Conservation (phyloP, 2,113 vertebrate species). For the Oophaga pumilio region DNA sequence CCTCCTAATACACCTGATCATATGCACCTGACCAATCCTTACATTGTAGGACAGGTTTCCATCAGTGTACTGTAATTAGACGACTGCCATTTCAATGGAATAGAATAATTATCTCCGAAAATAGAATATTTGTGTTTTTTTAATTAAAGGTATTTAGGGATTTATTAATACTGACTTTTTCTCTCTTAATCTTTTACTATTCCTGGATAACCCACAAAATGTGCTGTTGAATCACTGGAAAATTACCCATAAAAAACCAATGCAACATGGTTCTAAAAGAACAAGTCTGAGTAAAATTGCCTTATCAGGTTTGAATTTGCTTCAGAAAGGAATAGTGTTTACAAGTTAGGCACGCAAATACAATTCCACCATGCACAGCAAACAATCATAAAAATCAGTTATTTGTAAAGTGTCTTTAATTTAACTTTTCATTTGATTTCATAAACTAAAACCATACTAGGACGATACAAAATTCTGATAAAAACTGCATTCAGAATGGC, state of each 20-base stretch:
- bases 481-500: neutral
- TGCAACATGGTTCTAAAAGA: neutral
- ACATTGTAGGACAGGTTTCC: too few species aligned
- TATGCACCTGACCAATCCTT: too few species aligned
- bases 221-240: neutral
- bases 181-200: neutral
- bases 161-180: too few species aligned
- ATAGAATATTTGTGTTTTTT: too few species aligned
- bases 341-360: neutral
- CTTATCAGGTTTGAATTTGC: neutral
- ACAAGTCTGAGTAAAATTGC: neutral
- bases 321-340: constrained; percentile 12
- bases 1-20: too few species aligned
- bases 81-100: too few species aligned
- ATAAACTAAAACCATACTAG: neutral
- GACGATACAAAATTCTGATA: neutral
- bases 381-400: neutral
- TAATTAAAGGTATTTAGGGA: too few species aligned
- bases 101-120: too few species aligned
- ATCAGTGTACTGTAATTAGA: too few species aligned
- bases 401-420: neutral
- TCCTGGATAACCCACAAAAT: too few species aligned
- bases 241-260: neutral
- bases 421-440: neutral
- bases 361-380: neutral